Base-by-base conservation (phyloP, 2,888 invertebrate genomes). In the Andrena chrysosceles region DNA sequence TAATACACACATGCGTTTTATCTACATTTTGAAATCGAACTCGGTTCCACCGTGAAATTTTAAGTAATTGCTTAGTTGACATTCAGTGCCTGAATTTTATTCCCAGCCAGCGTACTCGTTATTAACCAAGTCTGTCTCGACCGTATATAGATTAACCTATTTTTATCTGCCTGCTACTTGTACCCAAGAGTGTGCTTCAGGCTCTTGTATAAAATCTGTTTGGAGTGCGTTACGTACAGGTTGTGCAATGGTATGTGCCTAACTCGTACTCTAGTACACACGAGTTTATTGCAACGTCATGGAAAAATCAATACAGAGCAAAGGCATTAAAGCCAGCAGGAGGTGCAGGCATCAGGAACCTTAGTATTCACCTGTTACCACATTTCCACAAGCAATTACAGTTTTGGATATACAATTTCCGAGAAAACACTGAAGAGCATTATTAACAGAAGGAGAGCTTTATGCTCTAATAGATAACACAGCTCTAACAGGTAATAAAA, bases 201-300 rank as follows among this genome's bases (percentile, higher is more conserved):
- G n/a, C 71, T 52, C 75, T 76, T 42, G 71, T 70, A 62, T 74
- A 60, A 49, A 69, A 69, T 76, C 71, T 42, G 60, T 70, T 76
- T 52, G 62, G 20, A 76, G 75, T 52, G 16, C 16, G 60, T 62
- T 62, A 62, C 75, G 62, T 26, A 7, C 67, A 20, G 23, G 56
- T 31, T 59, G 48, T 49, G 71, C 70, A 76, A 69, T 20, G 20
- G 74, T 20, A 42, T 33, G 54, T 29, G 26, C 16, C 16, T 68
- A 26, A 33, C 60, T 10, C 8, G 49, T 31, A 42, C 29, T 13
- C 1, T 10, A 42, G 13, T 42, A 42, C 13, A 42, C 42, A 5
- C 48, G 59, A 20, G 52, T n/a, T 35, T 29, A 48, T 60, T 29
- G 33, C 33, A 54, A 13, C 29, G 20, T 1, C 13, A 23, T n/a